Base-by-base conservation (phyloP, 2,113 vertebrate species). In the Gymnorhina tibicen region DNA sequence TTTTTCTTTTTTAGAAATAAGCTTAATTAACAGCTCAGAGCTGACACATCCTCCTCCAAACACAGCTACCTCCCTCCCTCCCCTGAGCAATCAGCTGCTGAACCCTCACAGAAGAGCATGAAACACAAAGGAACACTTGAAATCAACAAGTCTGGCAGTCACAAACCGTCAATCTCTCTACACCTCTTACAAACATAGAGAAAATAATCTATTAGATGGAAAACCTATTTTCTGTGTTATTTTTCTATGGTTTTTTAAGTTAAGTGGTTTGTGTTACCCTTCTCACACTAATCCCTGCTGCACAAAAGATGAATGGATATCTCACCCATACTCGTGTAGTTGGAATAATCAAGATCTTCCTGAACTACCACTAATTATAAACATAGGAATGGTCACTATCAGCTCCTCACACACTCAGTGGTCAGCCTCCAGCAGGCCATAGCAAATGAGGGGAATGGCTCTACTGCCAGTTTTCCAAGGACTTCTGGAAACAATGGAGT, bases 241-340 rank as follows among this genome's bases (percentile, higher is more conserved):
- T 66, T 50, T 64, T 53, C 24, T 35, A 2, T 4, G 3, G 0
- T 12, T 70, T 70, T 59, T 46, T 1, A 41, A 72, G 10, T 27
- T 9, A 28, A 60, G 27, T 58, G 28, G 13, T 27, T 46, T 11
- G 13, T 32, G 44, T 62, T 44, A 20, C 11, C 55, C 24, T 52
- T 35, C 23, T 78, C 47, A 62, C 33, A 69, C 39, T 62, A 46
- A 69, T 53, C 59, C 5, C 37, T 62, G 50, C 55, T 32, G 60
- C 86, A 70, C 37, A 21, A 14, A 32, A 37, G n/a, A 37, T 15
- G 42, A 52, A 19, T 12, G 10, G 49, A 2, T 56, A 7, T 20
- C 50, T 81, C 33, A 53, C 2, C 32, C 49, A 49, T 5, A 28
- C 37, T 35, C 3, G 0, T 5, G 4, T 39, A 19, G 2, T 6